Percentiles rank a stretch among this genome's conserved stretches.
Conservation (phyloP, 2,888 invertebrate genomes). For the Macrophya annulata region DNA sequence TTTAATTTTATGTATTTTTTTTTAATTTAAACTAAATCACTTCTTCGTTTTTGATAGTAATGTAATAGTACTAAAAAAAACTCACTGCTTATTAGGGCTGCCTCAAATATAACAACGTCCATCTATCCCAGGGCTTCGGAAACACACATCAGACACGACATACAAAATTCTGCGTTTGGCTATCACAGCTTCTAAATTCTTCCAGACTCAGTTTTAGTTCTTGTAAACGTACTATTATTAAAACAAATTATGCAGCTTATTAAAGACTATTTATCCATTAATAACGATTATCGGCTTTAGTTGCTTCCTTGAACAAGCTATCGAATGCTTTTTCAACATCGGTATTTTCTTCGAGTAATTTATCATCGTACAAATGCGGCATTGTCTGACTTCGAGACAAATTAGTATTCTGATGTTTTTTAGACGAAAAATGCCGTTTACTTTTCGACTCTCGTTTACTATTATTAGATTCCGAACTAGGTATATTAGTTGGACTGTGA, state of each 20-base stretch:
- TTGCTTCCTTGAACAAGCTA: slow-evolving; percentile 85
- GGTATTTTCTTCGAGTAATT: slow-evolving; percentile 84
- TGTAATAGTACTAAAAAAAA: slow-evolving; percentile 62
- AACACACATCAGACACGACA: slow-evolving; percentile 75
- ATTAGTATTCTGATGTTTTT: slow-evolving; percentile 75
- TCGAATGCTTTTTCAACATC: slow-evolving; percentile 95
- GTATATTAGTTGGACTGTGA: slow-evolving; percentile 68
- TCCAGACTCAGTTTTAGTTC: slow-evolving; percentile 55
- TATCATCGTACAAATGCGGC: slow-evolving; percentile 84
- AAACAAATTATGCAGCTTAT: slow-evolving; percentile 52
- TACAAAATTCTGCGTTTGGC: slow-evolving; percentile 64
- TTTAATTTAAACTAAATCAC: slow-evolving; percentile 30
- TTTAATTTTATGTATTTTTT: slow-evolving; percentile 41
- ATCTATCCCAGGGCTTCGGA: slow-evolving; percentile 69
- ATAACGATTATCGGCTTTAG: slow-evolving; percentile 67
- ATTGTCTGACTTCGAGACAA: slow-evolving; percentile 89
- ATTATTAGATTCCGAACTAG: slow-evolving; percentile 66
- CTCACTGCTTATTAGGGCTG: slow-evolving; percentile 72
- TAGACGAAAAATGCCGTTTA: slow-evolving; percentile 62
- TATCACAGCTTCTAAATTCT: slow-evolving; percentile 56
- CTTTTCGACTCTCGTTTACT: slow-evolving; percentile 67
- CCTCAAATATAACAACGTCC: slow-evolving; percentile 70
- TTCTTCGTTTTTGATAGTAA: slow-evolving; percentile 46
- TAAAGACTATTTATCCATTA: slow-evolving; percentile 54
- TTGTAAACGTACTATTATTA: slow-evolving; percentile 55